Percentiles rank a stretch among this genome's conserved stretches.
phyloP scores from a whole-genome alignment of 2,797 vertebrate species.

The Molothrus ater region DNA sequence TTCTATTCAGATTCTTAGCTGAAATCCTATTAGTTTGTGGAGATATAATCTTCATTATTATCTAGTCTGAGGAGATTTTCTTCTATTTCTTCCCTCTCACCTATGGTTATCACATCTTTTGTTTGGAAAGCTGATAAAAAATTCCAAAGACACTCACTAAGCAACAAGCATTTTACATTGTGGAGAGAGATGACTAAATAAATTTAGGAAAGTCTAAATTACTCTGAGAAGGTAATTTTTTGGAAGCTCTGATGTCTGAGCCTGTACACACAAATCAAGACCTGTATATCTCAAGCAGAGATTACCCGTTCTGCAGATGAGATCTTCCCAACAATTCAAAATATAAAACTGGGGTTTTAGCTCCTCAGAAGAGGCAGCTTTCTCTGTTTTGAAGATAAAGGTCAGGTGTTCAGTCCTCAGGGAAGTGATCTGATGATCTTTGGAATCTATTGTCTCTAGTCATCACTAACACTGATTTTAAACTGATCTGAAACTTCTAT shows the following conservation, averaged over 20 bases:
- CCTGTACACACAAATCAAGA: background rate
- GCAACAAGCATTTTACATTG: background rate
- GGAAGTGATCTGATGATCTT: background rate
- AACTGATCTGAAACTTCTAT: background rate
- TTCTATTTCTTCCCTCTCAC: background rate
- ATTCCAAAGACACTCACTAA: background rate
- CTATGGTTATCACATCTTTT: background rate
- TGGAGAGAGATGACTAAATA: background rate
- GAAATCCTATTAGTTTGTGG: background rate
- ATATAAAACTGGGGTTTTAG: background rate
- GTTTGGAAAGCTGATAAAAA: conserved; percentile 8
- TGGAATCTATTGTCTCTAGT: background rate
- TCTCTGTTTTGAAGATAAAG: background rate
- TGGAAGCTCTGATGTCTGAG: background rate
- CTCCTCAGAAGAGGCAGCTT: background rate
- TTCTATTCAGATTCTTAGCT: background rate
- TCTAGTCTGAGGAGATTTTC: background rate
- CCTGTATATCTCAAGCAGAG: background rate
- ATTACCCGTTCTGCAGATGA: background rate
- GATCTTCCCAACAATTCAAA: background rate
- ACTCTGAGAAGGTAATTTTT: background rate
- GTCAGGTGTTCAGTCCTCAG: background rate
- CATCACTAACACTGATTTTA: background rate
- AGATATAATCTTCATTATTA: background rate
- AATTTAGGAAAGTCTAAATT: background rate